A percentile compares a stretch with the other conserved stretches of the same genome.
phyloP scores from a whole-genome alignment of 2,888 invertebrate genomes.

The Sminthurinus aureus region DNA sequence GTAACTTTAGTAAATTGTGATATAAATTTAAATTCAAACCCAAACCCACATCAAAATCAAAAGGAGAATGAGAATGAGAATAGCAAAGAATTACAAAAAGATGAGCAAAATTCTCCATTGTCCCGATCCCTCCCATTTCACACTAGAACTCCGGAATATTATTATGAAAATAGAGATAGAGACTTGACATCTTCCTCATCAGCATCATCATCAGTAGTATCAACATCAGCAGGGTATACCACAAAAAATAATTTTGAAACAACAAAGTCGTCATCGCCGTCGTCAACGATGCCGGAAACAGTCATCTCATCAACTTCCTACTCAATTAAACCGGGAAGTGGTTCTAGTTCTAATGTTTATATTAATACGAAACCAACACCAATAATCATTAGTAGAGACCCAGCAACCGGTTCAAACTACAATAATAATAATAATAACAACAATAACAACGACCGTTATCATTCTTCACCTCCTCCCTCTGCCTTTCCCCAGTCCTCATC shows the following conservation, averaged over 20 bases:
- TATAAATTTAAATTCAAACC: not conserved
- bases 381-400: slow-evolving; percentile 11
- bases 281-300: not conserved
- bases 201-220: not conserved
- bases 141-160: slow-evolving; percentile 1
- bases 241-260: not conserved
- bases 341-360: slow-evolving; percentile 40
- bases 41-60: not conserved
- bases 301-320: slow-evolving; percentile 47
- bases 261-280: not conserved
- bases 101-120: slow-evolving; percentile 13
- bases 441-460: not conserved
- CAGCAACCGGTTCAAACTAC: not conserved
- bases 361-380: slow-evolving; percentile 49
- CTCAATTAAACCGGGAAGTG: slow-evolving; percentile 42
- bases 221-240: not conserved
- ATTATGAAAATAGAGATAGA: not conserved
- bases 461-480: not conserved
- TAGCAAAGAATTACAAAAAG: not conserved
- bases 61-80: not conserved
- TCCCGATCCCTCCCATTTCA: slow-evolving; percentile 32
- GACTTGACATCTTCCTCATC: not conserved
- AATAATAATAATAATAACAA: not conserved
- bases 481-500: not conserved
- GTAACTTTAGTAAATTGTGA: slow-evolving; percentile 13